These are phyloP conservation scores for Drosophila nr. perissopoda DNA, from an alignment of 2,888 invertebrate genomes.

Conservation along the genomic window DNA sequence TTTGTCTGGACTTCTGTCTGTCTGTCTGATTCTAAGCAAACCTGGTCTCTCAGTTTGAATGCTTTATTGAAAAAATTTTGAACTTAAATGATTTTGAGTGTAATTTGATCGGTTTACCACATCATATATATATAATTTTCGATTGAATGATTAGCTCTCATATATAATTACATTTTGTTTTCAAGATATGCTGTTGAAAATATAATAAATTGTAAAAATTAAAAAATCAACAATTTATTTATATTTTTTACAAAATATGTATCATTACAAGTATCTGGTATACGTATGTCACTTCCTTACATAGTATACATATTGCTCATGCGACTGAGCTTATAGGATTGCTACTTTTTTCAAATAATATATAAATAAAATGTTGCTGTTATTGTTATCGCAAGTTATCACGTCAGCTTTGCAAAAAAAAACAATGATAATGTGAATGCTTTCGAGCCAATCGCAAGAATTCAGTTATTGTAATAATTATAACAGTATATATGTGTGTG, in stretches of 20 bases:
- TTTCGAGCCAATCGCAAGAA: slow-evolving; percentile 34
- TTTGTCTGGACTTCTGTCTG: neutral
- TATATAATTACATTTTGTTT: neutral
- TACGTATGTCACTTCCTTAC: neutral
- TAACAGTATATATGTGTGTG: neutral
- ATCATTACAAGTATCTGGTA: neutral
- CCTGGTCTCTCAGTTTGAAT: neutral
- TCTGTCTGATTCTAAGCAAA: neutral
- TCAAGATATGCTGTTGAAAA: neutral
- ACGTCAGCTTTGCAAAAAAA: slow-evolving; percentile 4
- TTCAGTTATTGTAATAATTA: slow-evolving; percentile 23
- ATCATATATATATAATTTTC: neutral
- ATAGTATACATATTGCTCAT: slow-evolving; percentile 29
- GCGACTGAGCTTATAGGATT: slow-evolving; percentile 43
- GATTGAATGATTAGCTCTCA: neutral
- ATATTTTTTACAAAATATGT: neutral
- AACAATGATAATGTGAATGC: slow-evolving; percentile 6
- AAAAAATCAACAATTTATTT: neutral
- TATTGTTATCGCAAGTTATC: slow-evolving; percentile 38
- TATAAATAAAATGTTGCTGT: neutral
- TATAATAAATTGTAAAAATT: neutral
- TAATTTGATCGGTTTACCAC: neutral
- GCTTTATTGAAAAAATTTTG: neutral
- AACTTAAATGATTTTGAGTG: neutral
- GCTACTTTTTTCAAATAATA: slow-evolving; percentile 11